Percentiles rank a stretch among this genome's conserved stretches.
Conservation (phyloP, 1,140 invertebrate genomes). For the Ganaspis sp. region DNA sequence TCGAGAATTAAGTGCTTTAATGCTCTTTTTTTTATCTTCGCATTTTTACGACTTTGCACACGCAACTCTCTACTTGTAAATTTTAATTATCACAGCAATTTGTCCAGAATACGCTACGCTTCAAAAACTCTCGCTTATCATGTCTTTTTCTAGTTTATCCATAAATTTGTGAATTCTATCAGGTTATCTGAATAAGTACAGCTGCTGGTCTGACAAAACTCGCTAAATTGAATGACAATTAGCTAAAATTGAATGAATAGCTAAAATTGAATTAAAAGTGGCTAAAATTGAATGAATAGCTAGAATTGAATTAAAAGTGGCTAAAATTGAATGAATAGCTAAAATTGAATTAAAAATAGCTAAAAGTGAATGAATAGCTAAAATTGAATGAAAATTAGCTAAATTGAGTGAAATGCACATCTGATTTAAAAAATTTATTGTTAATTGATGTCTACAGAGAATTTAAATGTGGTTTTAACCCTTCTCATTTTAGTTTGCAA, state of each 20-base stretch:
- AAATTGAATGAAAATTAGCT: neutral
- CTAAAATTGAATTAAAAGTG: neutral
- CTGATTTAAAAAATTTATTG: neutral
- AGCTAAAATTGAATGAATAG: too few species aligned
- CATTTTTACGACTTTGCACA: too few species aligned
- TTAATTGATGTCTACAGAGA: neutral
- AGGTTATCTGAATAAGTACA: conserved; percentile 20
- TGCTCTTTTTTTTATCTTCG: neutral
- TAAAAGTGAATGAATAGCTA: too few species aligned
- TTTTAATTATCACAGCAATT: too few species aligned
- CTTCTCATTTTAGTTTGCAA: conserved; percentile 13
- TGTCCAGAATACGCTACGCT: neutral
- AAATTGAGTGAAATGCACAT: conserved; percentile 20
- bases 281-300: conserved; percentile 12
- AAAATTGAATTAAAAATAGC: too few species aligned
- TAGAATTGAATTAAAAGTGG: neutral
- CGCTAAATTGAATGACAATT: conserved; percentile 12
- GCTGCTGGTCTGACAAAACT: conserved; percentile 21
- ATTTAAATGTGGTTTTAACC: conserved; percentile 21
- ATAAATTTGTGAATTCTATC: conserved; percentile 23
- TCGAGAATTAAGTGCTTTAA: conserved; percentile 22
- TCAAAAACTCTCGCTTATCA: neutral
- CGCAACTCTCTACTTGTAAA: too few species aligned
- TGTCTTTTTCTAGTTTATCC: neutral
- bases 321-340: conserved; percentile 17